Percentiles rank a stretch among this genome's conserved stretches.
phyloP scores from a whole-genome alignment of 2,113 vertebrate species.

The Bombycilla garrulus region DNA sequence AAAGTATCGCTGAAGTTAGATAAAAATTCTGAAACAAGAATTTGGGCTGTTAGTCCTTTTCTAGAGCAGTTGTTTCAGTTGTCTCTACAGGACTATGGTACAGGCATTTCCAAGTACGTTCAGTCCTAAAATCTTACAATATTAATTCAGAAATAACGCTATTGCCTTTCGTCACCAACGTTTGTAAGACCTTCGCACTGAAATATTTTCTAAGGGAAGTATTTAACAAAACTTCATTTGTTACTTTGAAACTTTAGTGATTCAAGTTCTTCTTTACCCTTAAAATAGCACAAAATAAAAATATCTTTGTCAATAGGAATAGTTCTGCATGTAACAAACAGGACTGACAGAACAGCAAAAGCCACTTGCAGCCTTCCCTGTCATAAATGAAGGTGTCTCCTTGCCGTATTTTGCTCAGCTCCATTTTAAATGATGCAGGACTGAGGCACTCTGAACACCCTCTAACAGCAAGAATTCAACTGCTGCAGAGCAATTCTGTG shows the following conservation, averaged over 20 bases:
- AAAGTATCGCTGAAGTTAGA: background rate
- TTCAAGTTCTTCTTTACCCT: background rate
- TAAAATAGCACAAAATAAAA: background rate
- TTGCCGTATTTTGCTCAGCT: background rate
- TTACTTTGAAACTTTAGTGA: background rate
- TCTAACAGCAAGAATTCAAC: slow-evolving; percentile 27
- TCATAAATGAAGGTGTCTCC: background rate
- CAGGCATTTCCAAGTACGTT: background rate
- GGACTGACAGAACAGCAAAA: background rate
- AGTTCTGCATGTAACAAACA: background rate
- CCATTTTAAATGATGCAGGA: background rate
- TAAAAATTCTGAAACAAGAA: background rate
- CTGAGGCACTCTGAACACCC: background rate
- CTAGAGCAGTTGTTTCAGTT: background rate
- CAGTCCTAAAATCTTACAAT: background rate
- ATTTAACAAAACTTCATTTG: background rate
- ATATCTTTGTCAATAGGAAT: background rate
- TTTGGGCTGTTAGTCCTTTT: background rate
- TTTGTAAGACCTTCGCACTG: background rate
- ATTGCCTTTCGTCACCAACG: background rate
- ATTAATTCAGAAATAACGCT: background rate
- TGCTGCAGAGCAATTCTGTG: background rate
- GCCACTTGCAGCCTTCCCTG: background rate
- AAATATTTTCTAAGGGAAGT: background rate
- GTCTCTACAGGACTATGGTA: background rate